Percentiles rank a stretch among this genome's conserved stretches.
These are phyloP conservation scores for Trematomus bernacchii DNA, from an alignment of 2,797 vertebrate genomes.

Conservation along the genomic window DNA sequence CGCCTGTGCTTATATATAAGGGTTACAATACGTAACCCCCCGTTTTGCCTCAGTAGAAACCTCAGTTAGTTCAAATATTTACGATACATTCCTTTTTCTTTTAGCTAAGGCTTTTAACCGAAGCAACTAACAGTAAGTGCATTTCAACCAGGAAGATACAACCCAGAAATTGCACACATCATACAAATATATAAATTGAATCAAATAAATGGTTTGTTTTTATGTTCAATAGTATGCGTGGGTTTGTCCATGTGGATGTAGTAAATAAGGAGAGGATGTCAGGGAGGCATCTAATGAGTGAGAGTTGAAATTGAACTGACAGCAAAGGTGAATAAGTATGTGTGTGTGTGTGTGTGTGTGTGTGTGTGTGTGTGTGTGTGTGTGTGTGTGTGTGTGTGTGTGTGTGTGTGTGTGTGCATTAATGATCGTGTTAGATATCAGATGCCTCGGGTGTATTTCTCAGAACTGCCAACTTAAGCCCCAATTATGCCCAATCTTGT, in stretches of 20 bases:
- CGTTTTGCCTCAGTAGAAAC: slow-evolving; percentile 27
- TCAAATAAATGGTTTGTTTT: slow-evolving; percentile 4
- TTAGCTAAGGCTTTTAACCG: too few species aligned
- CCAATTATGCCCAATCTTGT: slow-evolving; percentile 53
- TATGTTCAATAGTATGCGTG: background rate
- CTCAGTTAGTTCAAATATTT: slow-evolving; percentile 20
- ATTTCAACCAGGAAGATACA: too few species aligned
- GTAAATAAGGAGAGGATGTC: slow-evolving; percentile 13
- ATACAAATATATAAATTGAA: too few species aligned
- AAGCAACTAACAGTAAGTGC: too few species aligned
- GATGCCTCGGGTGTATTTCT: slow-evolving; percentile 35
- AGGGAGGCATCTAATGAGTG: slow-evolving; percentile 7
- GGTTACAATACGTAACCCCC: too few species aligned
- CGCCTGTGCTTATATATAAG: too few species aligned
- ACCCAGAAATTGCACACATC: too few species aligned
- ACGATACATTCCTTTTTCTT: too few species aligned
- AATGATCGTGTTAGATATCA: slow-evolving; percentile 49
- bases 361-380: slow-evolving; percentile 10
- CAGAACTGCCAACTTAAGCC: slow-evolving; percentile 58
- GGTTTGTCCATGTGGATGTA: background rate
- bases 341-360: slow-evolving; percentile 9
- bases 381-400: slow-evolving; percentile 6
- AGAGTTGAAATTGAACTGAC: slow-evolving; percentile 32
- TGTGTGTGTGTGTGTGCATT: slow-evolving; percentile 23
- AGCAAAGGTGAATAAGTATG: slow-evolving; percentile 22